A percentile compares a stretch with the other conserved stretches of the same genome.
phyloP scores from a whole-genome alignment of 2,113 vertebrate species.

The Ia io region DNA sequence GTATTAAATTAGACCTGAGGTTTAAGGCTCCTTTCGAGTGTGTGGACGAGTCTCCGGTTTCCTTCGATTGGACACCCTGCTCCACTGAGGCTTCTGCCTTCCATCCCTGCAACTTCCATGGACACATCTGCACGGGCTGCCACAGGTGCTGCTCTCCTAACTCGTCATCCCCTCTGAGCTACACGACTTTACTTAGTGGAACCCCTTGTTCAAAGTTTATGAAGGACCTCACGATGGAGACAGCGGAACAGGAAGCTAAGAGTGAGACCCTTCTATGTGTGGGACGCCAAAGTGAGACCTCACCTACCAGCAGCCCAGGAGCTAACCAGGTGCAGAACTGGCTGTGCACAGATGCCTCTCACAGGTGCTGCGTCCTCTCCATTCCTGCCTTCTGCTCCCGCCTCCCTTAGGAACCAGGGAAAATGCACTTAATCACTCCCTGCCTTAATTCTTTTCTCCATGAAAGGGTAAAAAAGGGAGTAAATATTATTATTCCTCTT shows the following conservation, averaged over 20 bases:
- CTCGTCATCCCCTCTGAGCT: background rate
- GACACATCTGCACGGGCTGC: fast-evolving
- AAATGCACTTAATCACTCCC: background rate
- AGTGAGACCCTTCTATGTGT: background rate
- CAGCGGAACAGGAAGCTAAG: background rate
- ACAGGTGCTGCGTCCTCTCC: background rate
- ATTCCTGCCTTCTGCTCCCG: background rate
- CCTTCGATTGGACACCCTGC: background rate
- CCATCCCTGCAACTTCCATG: no score
- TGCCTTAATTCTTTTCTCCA: background rate
- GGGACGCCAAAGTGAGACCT: background rate
- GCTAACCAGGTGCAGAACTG: background rate
- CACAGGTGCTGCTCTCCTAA: fast-evolving
- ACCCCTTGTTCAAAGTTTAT: background rate
- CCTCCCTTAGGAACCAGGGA: background rate
- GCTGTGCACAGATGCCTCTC: background rate
- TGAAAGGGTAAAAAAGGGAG: background rate
- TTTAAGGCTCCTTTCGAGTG: background rate
- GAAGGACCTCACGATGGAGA: background rate
- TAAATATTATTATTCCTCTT: slow-evolving; percentile 32
- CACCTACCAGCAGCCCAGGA: background rate
- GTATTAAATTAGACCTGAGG: background rate
- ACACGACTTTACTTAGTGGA: background rate
- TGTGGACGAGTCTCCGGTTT: background rate
- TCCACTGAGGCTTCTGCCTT: background rate